phyloP scores from a whole-genome alignment of 1,140 invertebrate species.

The Conus ventricosus region DNA sequence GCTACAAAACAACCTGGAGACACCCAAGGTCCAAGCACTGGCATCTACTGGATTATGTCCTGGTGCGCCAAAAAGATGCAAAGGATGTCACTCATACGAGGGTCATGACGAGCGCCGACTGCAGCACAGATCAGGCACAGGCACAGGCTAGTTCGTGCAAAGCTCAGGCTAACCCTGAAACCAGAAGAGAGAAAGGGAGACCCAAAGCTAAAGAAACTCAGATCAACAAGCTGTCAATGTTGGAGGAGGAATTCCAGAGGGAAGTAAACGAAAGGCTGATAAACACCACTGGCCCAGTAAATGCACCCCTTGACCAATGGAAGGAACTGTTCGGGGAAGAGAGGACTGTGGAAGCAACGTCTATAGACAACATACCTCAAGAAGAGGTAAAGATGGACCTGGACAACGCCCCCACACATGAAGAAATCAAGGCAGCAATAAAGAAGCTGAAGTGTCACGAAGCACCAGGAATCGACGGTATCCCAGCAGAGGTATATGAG shows the following conservation, averaged over 20 bases:
- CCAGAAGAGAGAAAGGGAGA: conserved; percentile 41
- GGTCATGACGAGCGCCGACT: too few species aligned
- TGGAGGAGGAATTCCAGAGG: not conserved
- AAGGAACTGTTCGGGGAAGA: not conserved
- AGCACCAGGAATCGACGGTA: conserved; percentile 35
- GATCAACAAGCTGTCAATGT: conserved; percentile 13
- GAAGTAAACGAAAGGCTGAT: not conserved
- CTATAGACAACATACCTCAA: not conserved
- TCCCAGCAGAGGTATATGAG: conserved; percentile 29
- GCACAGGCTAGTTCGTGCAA: not conserved
- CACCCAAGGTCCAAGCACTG: conserved; percentile 47
- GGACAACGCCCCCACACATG: not conserved
- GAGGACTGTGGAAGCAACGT: not conserved
- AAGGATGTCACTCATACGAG: too few species aligned
- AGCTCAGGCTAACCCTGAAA: conserved; percentile 34
- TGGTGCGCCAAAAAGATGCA: conserved; percentile 33
- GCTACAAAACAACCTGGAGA: conserved; percentile 44
- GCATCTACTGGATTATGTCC: conserved; percentile 50
- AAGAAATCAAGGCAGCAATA: too few species aligned
- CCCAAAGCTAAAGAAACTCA: conserved; percentile 38
- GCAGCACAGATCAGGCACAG: too few species aligned
- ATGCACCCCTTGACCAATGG: not conserved
- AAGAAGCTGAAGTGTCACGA: not conserved
- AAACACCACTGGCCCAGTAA: not conserved
- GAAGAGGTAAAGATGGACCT: not conserved